Evolutionary conservation across 2,888 invertebrate species (phyloP), one percentile per base, ranked within the genome.

Genomic region (Sminthurides aquaticus): DNA sequence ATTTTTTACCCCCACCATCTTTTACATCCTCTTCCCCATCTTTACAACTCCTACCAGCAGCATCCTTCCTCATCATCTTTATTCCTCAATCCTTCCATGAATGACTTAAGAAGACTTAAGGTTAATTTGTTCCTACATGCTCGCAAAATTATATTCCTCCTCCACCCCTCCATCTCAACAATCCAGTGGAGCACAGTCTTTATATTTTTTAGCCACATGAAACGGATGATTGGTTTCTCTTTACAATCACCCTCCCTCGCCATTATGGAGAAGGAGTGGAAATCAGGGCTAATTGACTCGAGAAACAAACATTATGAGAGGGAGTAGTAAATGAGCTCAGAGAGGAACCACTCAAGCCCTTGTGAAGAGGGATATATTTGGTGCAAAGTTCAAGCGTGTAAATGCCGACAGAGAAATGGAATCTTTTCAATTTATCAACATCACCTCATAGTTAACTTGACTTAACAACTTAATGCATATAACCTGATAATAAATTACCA

Each of bases 361-460:
- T 5, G 5, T 34, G 43, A 34, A 34, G 43, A 34, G 43, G 43
- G 43, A 34, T 34, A 34, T 34, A 34, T 62, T 62, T 26, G 11
- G 57, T 57, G 60, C 68, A 69, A 69, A 69, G 65, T 67, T 65
- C 69, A 66, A 67, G 66, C 65, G 60, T 67, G 61, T 65, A 63
- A n/a, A 48, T 58, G 69, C 69, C 69, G 69, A 69, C 67, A 69
- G 60, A 60, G 69, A 59, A 43, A 57, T 59, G 63, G 55, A 65
- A 57, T 55, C 67, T 29, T 63, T 61, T 54, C 54, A 62, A 64
- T 63, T 57, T 63, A 57, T 63, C 63, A 57, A 27, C 25, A 57
- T 57, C 43, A 20, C 28, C 28, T 22, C 57, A 29, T 20, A 22
- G 29, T 54, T 61, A 61, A 61, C 11, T 49, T 57, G 57, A 57